Evolutionary conservation across 64 coral and sea anemone species (phyloP).

Genomic region (Hydrozoanthus tunicans): DNA sequence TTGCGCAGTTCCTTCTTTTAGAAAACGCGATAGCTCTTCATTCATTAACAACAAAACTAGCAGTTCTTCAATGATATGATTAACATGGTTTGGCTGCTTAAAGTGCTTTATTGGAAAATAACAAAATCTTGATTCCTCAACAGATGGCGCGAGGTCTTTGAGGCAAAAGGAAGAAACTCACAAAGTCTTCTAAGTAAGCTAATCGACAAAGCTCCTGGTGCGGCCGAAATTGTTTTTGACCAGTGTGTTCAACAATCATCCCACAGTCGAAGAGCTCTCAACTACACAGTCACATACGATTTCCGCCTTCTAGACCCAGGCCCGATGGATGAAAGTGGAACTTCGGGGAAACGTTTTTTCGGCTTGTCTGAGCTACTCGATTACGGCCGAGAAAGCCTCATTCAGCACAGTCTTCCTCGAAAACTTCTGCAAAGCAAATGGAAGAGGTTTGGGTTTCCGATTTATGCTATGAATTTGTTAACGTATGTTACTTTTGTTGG

Average conservation of each 20-base stretch:
- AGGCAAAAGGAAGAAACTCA: constrained; percentile 25
- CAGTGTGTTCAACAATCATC: constrained; percentile 37
- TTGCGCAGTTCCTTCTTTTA: too few species aligned
- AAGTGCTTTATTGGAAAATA: too few species aligned
- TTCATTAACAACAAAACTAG: too few species aligned
- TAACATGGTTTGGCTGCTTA: too few species aligned
- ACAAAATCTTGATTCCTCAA: not conserved
- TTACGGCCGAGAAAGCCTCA: not conserved
- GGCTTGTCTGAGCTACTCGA: constrained; percentile 26
- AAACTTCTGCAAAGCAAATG: constrained; percentile 46
- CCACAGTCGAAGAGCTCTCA: constrained; percentile 19
- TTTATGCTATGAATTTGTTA: constrained; percentile 26
- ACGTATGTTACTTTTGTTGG: constrained; percentile 33
- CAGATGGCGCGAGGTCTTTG: constrained; percentile 52
- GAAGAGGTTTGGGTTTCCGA: constrained; percentile 37
- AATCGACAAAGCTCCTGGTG: constrained; percentile 47
- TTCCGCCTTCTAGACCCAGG: constrained; percentile 47
- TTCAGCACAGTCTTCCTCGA: constrained; percentile 15
- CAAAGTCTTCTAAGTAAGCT: constrained; percentile 43
- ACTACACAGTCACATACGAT: constrained; percentile 43
- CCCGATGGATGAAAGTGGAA: not conserved
- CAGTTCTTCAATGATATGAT: too few species aligned
- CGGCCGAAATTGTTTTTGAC: constrained; percentile 37
- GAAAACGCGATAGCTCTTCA: too few species aligned
- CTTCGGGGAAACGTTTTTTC: constrained; percentile 28